Conservation (phyloP, 64 coral and sea anemone species). For the Dendronephthya gigantea region DNA sequence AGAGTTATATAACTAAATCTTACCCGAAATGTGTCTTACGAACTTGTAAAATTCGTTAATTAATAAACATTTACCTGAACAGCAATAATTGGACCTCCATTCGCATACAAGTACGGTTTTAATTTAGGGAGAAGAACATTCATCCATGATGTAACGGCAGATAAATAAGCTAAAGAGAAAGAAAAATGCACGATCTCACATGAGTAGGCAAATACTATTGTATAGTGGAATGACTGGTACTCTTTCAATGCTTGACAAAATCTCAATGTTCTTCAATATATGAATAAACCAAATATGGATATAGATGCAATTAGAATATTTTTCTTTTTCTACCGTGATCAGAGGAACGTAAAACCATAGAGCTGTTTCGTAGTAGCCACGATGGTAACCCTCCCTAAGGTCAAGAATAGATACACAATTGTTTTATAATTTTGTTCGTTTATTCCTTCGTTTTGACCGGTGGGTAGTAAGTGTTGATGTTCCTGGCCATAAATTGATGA, state of each 20-base stretch:
- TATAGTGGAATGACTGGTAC: too few species aligned
- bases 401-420: too few species aligned
- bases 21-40: too few species aligned
- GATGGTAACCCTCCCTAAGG: slow-evolving; percentile 49
- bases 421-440: too few species aligned
- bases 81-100: slow-evolving; percentile 67
- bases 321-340: slow-evolving; percentile 20
- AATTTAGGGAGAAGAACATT: slow-evolving; percentile 69
- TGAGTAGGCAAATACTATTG: too few species aligned
- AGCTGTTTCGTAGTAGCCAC: slow-evolving; percentile 34
- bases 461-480: too few species aligned
- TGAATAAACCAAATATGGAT: too few species aligned
- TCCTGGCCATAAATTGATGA: too few species aligned
- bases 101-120: slow-evolving; percentile 55
- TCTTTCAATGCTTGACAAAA: too few species aligned
- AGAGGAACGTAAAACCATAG: slow-evolving; percentile 39
- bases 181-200: slow-evolving; percentile 48
- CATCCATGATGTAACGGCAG: slow-evolving; percentile 75
- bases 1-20: too few species aligned
- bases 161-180: slow-evolving; percentile 37
- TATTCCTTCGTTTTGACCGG: too few species aligned
- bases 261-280: too few species aligned
- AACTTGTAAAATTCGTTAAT: not conserved
- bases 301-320: not conserved
- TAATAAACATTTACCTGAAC: slow-evolving; percentile 60